Evolutionary conservation across 2,113 vertebrate species (phyloP).

Genomic region (Notarius lentiginosus): DNA sequence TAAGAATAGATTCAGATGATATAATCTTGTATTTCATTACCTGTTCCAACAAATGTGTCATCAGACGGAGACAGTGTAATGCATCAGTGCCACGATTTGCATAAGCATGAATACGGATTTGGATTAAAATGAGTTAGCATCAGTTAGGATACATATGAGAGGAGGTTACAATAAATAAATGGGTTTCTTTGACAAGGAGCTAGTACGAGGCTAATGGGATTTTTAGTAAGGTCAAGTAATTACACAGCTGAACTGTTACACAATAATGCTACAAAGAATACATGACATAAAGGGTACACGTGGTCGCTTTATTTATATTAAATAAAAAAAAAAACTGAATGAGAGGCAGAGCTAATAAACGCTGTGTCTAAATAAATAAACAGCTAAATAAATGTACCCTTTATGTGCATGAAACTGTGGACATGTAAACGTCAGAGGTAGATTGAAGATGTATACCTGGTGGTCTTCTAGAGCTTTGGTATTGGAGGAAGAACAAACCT

Average conservation of each 20-base stretch:
- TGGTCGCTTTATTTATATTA: neutral
- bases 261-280: constrained; percentile 69
- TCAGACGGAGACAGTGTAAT: neutral
- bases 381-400: constrained; percentile 62
- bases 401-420: constrained; percentile 61
- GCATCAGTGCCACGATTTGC: constrained; percentile 22
- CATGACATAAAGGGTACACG: constrained; percentile 57
- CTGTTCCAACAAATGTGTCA: constrained; percentile 4
- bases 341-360: neutral
- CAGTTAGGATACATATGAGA: constrained; percentile 55
- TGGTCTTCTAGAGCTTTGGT: constrained; percentile 71
- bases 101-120: constrained; percentile 57
- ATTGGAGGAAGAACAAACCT: constrained; percentile 58
- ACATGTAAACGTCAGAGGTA: constrained; percentile 43
- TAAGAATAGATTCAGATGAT: neutral
- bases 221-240: constrained; percentile 68
- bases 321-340: neutral
- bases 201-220: constrained; percentile 57
- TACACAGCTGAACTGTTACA: constrained; percentile 54
- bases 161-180: constrained; percentile 33
- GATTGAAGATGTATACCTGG: constrained; percentile 70
- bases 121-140: constrained; percentile 68
- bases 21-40: neutral
- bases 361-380: too few relatives aligned
- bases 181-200: constrained; percentile 36